These are phyloP conservation scores for Nipponacmea schrenckii DNA, from an alignment of 2,888 invertebrate genomes.

Conservation along the genomic window DNA sequence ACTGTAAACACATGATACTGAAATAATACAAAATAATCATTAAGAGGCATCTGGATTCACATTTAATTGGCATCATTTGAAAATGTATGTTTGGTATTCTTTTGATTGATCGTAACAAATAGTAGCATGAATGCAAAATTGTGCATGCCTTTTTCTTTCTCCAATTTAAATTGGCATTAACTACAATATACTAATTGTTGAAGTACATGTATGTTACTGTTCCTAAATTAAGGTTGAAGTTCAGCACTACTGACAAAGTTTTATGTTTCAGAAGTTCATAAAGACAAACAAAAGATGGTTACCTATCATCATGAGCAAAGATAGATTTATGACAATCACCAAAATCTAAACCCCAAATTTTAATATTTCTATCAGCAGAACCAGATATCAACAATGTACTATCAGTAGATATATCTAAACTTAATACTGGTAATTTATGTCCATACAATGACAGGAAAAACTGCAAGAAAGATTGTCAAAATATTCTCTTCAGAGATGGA, in stretches of 20 bases:
- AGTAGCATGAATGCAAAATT: no score
- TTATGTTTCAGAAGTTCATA: no score
- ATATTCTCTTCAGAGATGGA: background rate
- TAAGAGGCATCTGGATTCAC: no score
- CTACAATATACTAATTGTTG: no score
- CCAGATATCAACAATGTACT: constrained; percentile 86
- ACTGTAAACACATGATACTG: constrained; percentile 87
- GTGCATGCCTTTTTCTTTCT: no score
- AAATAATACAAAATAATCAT: constrained; percentile 33
- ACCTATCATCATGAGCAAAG: constrained; percentile 91
- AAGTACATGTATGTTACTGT: no score
- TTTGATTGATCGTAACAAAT: no score
- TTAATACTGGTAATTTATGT: constrained; percentile 92
- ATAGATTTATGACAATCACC: constrained; percentile 96
- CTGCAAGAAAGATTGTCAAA: constrained; percentile 71
- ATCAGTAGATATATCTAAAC: constrained; percentile 88
- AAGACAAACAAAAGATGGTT: constrained; percentile 11
- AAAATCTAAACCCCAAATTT: constrained; percentile 98
- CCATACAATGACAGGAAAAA: constrained; percentile 95
- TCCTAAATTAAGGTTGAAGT: no score
- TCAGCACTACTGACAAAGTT: no score
- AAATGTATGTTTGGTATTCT: no score
- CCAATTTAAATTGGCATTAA: no score
- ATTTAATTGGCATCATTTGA: background rate
- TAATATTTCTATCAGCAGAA: constrained; percentile 93